phyloP scores from a whole-genome alignment of 2,888 invertebrate species.

The Stenotaenia linearis region DNA sequence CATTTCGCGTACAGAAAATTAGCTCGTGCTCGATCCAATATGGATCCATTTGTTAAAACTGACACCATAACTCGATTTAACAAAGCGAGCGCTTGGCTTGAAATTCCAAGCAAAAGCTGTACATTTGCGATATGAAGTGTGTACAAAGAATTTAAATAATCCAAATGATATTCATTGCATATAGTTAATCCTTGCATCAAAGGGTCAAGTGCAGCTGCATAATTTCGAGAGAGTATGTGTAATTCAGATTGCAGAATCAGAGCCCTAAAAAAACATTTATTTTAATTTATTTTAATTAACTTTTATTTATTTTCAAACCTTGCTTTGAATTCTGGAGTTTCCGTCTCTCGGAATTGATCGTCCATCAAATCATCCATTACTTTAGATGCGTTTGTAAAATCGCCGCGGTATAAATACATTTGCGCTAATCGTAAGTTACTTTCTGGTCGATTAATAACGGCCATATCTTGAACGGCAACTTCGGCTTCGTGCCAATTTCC shows the following conservation, averaged over 20 bases:
- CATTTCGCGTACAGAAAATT: constrained; percentile 72
- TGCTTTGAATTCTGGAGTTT: constrained; percentile 38
- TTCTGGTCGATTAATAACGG: constrained; percentile 61
- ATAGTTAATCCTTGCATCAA: constrained; percentile 64
- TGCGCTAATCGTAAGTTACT: constrained; percentile 42
- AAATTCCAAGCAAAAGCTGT: constrained; percentile 65
- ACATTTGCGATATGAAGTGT: constrained; percentile 75
- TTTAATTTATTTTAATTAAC: background rate
- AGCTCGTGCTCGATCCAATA: constrained; percentile 72
- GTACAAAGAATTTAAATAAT: constrained; percentile 66
- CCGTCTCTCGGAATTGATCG: constrained; percentile 37
- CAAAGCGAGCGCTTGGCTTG: constrained; percentile 66
- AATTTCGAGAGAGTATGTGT: constrained; percentile 43
- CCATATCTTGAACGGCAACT: constrained; percentile 59
- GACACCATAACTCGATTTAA: constrained; percentile 64
- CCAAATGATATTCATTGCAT: constrained; percentile 67
- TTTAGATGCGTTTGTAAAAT: constrained; percentile 41
- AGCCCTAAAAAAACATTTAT: constrained; percentile 40
- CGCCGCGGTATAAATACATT: constrained; percentile 45
- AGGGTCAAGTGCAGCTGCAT: constrained; percentile 52
- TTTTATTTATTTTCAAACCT: constrained; percentile 35
- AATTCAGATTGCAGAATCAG: constrained; percentile 44
- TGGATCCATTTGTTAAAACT: constrained; percentile 72
- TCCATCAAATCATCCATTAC: constrained; percentile 42
- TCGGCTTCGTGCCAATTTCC: constrained; percentile 67